Evolutionary conservation across 2,888 invertebrate species (phyloP).

Genomic region (Argynnis bischoffii): DNA sequence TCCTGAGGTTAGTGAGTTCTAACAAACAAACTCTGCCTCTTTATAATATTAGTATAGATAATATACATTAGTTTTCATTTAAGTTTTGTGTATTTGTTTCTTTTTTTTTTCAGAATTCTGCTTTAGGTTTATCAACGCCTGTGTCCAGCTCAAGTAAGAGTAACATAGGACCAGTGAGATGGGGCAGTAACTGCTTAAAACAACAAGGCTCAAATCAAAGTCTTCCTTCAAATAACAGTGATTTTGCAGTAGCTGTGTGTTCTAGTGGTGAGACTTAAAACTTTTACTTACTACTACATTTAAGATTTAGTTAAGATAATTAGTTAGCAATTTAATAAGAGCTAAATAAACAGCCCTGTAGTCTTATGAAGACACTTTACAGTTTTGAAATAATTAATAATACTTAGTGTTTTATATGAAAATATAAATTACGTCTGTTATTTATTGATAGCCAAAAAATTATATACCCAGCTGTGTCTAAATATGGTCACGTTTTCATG

Average conservation of each 20-base stretch:
- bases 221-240: conserved; percentile 62
- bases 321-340: background rate
- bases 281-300: background rate
- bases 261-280: conserved; percentile 48
- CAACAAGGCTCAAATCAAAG: conserved; percentile 65
- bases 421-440: too few species aligned
- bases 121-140: conserved; percentile 50
- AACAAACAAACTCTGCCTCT: too few species aligned
- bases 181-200: conserved; percentile 58
- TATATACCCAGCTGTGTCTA: too few species aligned
- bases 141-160: conserved; percentile 68
- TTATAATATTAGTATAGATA: too few species aligned
- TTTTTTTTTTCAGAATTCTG: conserved; percentile 54
- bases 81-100: background rate
- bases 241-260: conserved; percentile 58
- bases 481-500: too few species aligned
- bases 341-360: too few species aligned
- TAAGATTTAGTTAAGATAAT: background rate
- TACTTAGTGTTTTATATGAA: too few species aligned
- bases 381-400: too few species aligned
- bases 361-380: too few species aligned
- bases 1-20: too few species aligned
- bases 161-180: conserved; percentile 65
- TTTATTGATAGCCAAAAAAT: too few species aligned
- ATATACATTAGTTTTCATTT: background rate